Percentiles rank a stretch among this genome's conserved stretches.
Evolutionary conservation across 92 coral and sea anemone species (phyloP).

Genomic region (Palythoa heliodiscus): DNA sequence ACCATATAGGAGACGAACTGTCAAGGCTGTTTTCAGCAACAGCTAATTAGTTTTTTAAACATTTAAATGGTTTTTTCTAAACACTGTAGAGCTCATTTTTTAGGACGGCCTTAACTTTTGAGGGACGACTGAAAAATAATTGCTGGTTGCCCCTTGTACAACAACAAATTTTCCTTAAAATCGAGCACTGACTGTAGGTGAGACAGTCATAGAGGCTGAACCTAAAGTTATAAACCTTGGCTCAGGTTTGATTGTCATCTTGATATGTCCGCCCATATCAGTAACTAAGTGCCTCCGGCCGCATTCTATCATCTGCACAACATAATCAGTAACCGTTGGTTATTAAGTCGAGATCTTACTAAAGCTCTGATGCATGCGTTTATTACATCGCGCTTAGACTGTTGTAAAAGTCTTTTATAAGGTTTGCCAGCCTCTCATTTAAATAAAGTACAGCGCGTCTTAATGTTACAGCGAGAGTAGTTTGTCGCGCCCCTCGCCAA

Average conservation of each 20-base stretch:
- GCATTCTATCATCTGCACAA: constrained; percentile 43
- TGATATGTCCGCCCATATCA: constrained; percentile 37
- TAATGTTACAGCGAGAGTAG: neutral
- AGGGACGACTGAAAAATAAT: too few species aligned
- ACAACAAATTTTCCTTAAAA: too few species aligned
- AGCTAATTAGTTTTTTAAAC: too few species aligned
- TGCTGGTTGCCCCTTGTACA: too few species aligned
- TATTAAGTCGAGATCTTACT: constrained; percentile 16
- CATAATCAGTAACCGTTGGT: neutral
- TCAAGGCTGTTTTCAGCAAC: too few species aligned
- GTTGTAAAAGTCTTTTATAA: constrained; percentile 56
- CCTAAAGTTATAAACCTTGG: too few species aligned
- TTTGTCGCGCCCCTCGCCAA: constrained; percentile 51
- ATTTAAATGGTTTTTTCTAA: too few species aligned
- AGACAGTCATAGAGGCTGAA: neutral
- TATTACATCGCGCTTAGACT: constrained; percentile 57
- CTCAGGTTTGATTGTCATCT: constrained; percentile 14
- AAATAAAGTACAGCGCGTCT: constrained; percentile 40
- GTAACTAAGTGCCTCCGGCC: constrained; percentile 11
- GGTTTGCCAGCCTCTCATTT: constrained; percentile 50
- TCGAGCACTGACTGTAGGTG: too few species aligned
- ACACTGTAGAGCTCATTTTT: too few species aligned
- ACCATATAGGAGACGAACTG: too few species aligned
- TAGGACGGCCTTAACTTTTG: too few species aligned
- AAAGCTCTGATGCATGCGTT: constrained; percentile 49